Base-by-base conservation (phyloP, 2,113 vertebrate species). In the Triplophysa rosa region DNA sequence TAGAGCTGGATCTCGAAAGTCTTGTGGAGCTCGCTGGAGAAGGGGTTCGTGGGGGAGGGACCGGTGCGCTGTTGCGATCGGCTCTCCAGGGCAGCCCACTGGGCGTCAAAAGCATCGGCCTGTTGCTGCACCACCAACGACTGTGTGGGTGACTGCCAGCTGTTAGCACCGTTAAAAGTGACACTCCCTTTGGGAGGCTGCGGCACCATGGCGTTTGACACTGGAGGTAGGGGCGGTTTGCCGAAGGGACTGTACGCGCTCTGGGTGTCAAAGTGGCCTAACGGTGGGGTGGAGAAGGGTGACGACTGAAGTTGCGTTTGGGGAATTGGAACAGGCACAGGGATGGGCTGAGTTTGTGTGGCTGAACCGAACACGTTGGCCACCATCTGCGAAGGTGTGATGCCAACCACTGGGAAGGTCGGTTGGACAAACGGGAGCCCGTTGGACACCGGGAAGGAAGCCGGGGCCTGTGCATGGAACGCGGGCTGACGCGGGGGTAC, bases 1-100 rank as follows among this genome's bases (percentile, higher is more conserved):
- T 92, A 99, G 86, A 99, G 97, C 92, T 99, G 97, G 70, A 99
- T 99, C 93, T 99, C 98, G 83, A 99, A 99, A 0, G 98, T 99
- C 87, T 99, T 98, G 90, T 99, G 97, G 85, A 99, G 92, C 90
- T 99, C 98, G 0, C 94, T 97, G 71, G 97, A 98, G 92, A 99
- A 99, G 67, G 98, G 98, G 86, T 99, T 99, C 74, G 97, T 99
- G 3, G 97, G 98, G 21, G 98, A 99, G 10, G 98, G 96, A 1
- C 96, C 95, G 68, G 95, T 93, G 84, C 93, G 96, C 80, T 97
- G 95, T 82, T 94, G 97, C 0, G 96, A 91, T 86, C 95, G 96
- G 88, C 91, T 89, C 90, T 99, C 98, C 64, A 99, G 83, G 0
- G 98, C 96, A 0, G 95, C 97, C 98, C 98, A 99, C 92, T 99